Evolutionary conservation across 2,888 invertebrate genomes (phyloP).

Genomic region (Xylocampa areola): DNA sequence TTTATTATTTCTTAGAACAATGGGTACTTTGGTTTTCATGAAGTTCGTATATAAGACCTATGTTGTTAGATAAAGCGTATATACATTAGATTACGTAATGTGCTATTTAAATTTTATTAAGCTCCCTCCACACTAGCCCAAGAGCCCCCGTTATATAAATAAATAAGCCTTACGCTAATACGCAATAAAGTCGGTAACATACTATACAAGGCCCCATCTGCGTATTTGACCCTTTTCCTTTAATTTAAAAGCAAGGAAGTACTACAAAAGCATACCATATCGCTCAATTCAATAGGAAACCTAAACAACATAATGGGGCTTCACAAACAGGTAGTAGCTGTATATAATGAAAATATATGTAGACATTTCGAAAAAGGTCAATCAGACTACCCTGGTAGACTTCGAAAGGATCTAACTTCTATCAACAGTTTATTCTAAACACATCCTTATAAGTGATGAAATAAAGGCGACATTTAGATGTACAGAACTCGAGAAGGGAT

Average conservation of each 20-base stretch:
- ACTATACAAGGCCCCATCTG: neutral
- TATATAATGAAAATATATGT: constrained; percentile 17
- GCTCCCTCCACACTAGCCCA: too few relatives aligned
- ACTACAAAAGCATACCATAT: constrained; percentile 12
- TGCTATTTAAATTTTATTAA: neutral
- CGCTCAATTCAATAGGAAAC: constrained; percentile 30
- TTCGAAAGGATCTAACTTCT: constrained; percentile 15
- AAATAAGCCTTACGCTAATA: too few relatives aligned
- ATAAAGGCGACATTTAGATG: constrained; percentile 27
- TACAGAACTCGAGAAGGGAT: constrained; percentile 29
- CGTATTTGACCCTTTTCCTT: constrained; percentile 1
- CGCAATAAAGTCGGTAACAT: too few relatives aligned
- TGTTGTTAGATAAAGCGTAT: neutral
- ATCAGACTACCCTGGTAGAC: constrained; percentile 10
- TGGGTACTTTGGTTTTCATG: constrained; percentile 10
- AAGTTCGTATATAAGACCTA: neutral
- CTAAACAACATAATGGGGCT: constrained; percentile 5
- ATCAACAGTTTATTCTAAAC: constrained; percentile 6
- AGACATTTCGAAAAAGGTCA: constrained; percentile 39
- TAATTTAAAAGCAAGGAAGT: constrained; percentile 18
- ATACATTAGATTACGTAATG: constrained; percentile 16
- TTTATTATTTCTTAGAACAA: constrained; percentile 17
- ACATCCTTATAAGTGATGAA: neutral
- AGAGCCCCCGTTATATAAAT: too few relatives aligned
- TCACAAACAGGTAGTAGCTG: constrained; percentile 11